Percentiles rank a stretch among this genome's conserved stretches.
Conservation (phyloP, 2,113 vertebrate species). For the Cinclus cinclus region DNA sequence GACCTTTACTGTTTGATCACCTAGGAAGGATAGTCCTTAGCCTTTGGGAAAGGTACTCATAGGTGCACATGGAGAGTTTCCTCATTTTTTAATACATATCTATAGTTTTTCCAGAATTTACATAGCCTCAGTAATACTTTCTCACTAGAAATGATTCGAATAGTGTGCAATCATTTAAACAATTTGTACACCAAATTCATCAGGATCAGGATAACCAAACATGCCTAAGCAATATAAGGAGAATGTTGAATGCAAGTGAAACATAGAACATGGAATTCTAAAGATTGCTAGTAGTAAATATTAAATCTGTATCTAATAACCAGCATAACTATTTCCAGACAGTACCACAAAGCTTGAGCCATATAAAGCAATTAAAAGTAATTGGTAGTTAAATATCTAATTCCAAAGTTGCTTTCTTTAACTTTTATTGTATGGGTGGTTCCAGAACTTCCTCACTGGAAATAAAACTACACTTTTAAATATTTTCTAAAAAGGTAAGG, state of each 20-base stretch:
- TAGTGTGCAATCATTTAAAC: not conserved
- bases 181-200: not conserved
- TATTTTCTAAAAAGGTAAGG: not conserved
- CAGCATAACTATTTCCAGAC: not conserved
- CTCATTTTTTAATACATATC: not conserved
- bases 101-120: not conserved
- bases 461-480: not conserved
- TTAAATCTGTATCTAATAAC: not conserved
- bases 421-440: accelerated
- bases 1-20: not conserved
- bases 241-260: not conserved
- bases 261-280: not conserved
- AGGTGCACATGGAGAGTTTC: not conserved
- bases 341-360: not conserved
- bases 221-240: not conserved
- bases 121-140: not conserved
- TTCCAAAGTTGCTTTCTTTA: not conserved
- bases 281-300: not conserved
- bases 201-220: not conserved
- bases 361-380: not conserved
- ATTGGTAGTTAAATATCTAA: not conserved
- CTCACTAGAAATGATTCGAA: not conserved
- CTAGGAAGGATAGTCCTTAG: not conserved
- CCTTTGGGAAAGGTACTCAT: not conserved
- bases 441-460: not conserved